Evolutionary conservation across 2,113 vertebrate species (phyloP).

Genomic region (Herpetotheres cachinnans): DNA sequence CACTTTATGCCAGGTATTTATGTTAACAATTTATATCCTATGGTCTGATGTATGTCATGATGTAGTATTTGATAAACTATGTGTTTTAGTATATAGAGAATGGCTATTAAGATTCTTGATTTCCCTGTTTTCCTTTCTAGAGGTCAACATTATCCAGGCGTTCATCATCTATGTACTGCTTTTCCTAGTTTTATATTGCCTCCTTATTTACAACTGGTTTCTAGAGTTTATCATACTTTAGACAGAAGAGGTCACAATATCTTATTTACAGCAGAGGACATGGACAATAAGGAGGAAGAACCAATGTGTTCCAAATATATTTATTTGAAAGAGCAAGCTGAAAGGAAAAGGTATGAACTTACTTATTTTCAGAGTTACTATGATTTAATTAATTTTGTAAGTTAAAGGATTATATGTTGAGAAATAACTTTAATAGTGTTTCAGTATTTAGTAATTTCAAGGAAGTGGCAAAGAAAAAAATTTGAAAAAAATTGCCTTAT

Average conservation of each 20-base stretch:
- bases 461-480: not conserved
- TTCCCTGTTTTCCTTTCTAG: constrained; percentile 29
- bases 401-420: not conserved
- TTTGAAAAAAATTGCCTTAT: not conserved
- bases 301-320: not conserved
- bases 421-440: not conserved
- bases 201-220: constrained; percentile 62
- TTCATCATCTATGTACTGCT: constrained; percentile 62
- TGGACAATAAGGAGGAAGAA: constrained; percentile 4
- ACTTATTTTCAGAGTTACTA: not conserved
- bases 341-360: constrained; percentile 36
- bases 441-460: not conserved
- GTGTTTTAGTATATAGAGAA: not conserved
- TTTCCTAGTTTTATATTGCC: constrained; percentile 62
- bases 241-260: constrained; percentile 36
- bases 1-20: not conserved
- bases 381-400: not conserved
- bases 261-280: not conserved
- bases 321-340: not conserved
- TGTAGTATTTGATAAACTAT: not conserved
- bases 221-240: constrained; percentile 65
- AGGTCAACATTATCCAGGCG: not conserved
- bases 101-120: not conserved
- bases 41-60: not conserved
- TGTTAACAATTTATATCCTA: not conserved